Evolutionary conservation across 2,888 invertebrate genomes (phyloP).

Genomic region (Amiota minor): DNA sequence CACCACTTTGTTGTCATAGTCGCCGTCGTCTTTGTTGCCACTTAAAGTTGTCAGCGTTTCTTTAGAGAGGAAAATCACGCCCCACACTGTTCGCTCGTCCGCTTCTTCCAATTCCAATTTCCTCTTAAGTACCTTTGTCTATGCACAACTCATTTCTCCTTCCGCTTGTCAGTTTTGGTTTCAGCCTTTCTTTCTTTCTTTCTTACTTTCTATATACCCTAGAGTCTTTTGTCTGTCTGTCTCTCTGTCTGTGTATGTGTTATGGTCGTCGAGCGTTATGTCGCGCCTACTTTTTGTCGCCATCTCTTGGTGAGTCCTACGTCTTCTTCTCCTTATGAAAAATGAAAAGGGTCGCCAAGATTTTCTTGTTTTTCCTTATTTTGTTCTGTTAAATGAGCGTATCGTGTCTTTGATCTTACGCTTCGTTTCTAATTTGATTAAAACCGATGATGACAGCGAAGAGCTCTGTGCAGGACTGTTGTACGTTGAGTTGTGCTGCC

Average conservation of each 20-base stretch:
- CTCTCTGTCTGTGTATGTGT: slow-evolving; percentile 36
- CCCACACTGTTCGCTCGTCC: background rate
- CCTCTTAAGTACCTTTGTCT: slow-evolving; percentile 14
- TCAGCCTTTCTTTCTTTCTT: slow-evolving; percentile 2
- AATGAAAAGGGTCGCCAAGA: slow-evolving; percentile 31
- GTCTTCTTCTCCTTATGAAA: slow-evolving; percentile 24
- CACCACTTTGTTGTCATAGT: too few relatives aligned
- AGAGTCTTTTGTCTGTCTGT: background rate
- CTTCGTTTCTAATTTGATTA: slow-evolving; percentile 69
- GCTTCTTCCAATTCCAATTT: background rate
- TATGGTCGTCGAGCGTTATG: slow-evolving; percentile 64
- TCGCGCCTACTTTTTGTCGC: slow-evolving; percentile 63
- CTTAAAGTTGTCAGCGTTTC: slow-evolving; percentile 66
- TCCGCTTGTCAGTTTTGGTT: background rate
- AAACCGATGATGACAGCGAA: slow-evolving; percentile 53
- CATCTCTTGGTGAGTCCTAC: slow-evolving; percentile 36
- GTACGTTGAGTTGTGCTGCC: background rate
- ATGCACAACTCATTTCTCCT: background rate
- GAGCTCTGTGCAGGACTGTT: background rate
- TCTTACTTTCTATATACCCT: background rate
- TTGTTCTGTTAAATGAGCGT: slow-evolving; percentile 45
- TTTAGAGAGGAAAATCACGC: slow-evolving; percentile 30
- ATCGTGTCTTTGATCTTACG: slow-evolving; percentile 51
- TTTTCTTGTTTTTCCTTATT: background rate
- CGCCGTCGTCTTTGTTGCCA: slow-evolving; percentile 50